A percentile compares a stretch with the other conserved stretches of the same genome.
These are phyloP conservation scores for Zosterops lateralis DNA, from an alignment of 2,113 vertebrate genomes.

Conservation along the genomic window DNA sequence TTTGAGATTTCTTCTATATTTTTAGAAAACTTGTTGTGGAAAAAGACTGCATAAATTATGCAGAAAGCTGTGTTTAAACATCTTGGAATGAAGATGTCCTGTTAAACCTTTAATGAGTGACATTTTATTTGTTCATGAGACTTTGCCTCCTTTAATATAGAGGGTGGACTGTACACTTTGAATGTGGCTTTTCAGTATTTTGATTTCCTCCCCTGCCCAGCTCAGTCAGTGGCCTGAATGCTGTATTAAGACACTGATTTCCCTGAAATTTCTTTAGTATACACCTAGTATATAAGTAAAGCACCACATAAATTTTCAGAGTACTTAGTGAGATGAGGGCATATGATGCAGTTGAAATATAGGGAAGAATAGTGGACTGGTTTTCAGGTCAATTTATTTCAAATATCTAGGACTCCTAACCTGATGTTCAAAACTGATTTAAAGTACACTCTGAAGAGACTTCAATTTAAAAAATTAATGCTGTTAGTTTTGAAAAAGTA, in stretches of 20 bases:
- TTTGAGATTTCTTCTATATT: not conserved
- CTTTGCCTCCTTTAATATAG: not conserved
- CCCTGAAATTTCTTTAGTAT: not conserved
- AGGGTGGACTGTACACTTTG: not conserved
- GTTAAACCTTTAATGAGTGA: not conserved
- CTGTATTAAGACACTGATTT: not conserved
- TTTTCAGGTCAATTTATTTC: not conserved
- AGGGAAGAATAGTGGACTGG: not conserved
- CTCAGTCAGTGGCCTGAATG: not conserved
- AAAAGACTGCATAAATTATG: not conserved
- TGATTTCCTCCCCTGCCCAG: accelerated
- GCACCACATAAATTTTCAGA: not conserved
- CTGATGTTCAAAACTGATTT: not conserved
- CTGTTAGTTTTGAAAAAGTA: not conserved
- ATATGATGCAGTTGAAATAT: not conserved
- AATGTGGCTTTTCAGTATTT: not conserved
- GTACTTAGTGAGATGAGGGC: not conserved
- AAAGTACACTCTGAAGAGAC: not conserved
- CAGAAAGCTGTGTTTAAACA: not conserved
- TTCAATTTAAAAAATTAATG: not conserved
- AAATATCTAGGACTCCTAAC: not conserved
- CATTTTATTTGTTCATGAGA: not conserved
- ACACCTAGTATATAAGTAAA: not conserved
- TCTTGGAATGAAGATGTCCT: not conserved
- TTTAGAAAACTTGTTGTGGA: not conserved